Evolutionary conservation across 2,888 invertebrate genomes (phyloP).

Genomic region (Apoderus coryli): DNA sequence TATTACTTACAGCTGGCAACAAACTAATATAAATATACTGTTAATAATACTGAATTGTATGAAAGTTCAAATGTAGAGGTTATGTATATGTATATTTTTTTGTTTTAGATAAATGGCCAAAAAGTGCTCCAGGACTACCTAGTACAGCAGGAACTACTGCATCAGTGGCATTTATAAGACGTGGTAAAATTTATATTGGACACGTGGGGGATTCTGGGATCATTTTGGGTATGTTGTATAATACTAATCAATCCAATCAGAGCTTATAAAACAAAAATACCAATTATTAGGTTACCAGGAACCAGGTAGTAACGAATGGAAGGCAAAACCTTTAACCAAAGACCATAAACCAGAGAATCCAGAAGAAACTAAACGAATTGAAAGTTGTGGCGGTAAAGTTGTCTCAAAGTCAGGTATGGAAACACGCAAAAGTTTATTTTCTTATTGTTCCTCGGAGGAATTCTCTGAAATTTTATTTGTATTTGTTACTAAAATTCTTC

Average conservation of each 20-base stretch:
- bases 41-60: too few species aligned
- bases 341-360: conserved; percentile 93
- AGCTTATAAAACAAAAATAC: too few species aligned
- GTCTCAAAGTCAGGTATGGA: conserved; percentile 43
- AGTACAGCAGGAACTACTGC: conserved; percentile 98
- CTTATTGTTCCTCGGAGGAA: too few species aligned
- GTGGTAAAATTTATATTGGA: conserved; percentile 89
- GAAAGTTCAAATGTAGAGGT: too few species aligned
- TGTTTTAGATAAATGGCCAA: conserved; percentile 81
- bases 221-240: conserved; percentile 35
- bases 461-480: too few species aligned
- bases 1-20: too few species aligned
- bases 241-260: too few species aligned
- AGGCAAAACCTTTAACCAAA: conserved; percentile 65
- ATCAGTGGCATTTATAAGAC: conserved; percentile 85
- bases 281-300: conserved; percentile 28
- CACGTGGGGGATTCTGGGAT: conserved; percentile 99
- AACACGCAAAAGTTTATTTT: too few species aligned
- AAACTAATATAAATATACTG: too few species aligned
- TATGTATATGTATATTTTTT: too few species aligned
- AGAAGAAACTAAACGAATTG: conserved; percentile 71
- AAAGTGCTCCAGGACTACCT: conserved; percentile 85
- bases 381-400: conserved; percentile 68
- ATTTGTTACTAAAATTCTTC: too few species aligned
- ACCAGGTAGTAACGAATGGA: conserved; percentile 46